Conservation (phyloP, 2,888 invertebrate species). For the Morpho helenor region DNA sequence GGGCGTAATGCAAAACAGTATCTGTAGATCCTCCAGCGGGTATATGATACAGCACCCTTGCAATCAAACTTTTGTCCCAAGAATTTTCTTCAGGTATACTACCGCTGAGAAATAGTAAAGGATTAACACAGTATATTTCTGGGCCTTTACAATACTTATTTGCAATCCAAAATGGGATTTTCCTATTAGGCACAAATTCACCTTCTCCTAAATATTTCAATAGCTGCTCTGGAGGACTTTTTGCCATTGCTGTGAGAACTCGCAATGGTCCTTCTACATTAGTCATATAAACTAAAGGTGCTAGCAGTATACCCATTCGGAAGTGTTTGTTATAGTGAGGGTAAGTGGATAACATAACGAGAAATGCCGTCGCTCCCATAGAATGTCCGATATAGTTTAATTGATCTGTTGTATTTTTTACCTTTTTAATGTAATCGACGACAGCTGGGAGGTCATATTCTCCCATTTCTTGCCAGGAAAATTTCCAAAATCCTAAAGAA, state of each 20-base stretch:
- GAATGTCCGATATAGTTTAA: constrained; percentile 61
- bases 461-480: constrained; percentile 61
- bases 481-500: constrained; percentile 48
- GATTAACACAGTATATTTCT: constrained; percentile 48
- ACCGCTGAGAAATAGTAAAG: constrained; percentile 53
- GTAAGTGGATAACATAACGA: constrained; percentile 47
- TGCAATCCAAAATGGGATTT: constrained; percentile 44
- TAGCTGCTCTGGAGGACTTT: constrained; percentile 35
- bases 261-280: constrained; percentile 46
- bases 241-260: constrained; percentile 35
- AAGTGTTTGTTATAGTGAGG: constrained; percentile 50
- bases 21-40: constrained; percentile 58
- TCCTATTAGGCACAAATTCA: constrained; percentile 48
- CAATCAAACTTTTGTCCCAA: constrained; percentile 40
- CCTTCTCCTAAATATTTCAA: constrained; percentile 40
- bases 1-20: constrained; percentile 56
- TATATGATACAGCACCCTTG: constrained; percentile 45
- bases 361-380: constrained; percentile 56
- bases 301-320: constrained; percentile 50
- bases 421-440: constrained; percentile 47
- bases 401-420: constrained; percentile 37
- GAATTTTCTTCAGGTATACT: constrained; percentile 30
- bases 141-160: constrained; percentile 45
- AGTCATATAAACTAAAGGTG: constrained; percentile 51
- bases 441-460: constrained; percentile 50